phyloP scores from a whole-genome alignment of 2,113 vertebrate species.

The Chlorodrepanis virens region DNA sequence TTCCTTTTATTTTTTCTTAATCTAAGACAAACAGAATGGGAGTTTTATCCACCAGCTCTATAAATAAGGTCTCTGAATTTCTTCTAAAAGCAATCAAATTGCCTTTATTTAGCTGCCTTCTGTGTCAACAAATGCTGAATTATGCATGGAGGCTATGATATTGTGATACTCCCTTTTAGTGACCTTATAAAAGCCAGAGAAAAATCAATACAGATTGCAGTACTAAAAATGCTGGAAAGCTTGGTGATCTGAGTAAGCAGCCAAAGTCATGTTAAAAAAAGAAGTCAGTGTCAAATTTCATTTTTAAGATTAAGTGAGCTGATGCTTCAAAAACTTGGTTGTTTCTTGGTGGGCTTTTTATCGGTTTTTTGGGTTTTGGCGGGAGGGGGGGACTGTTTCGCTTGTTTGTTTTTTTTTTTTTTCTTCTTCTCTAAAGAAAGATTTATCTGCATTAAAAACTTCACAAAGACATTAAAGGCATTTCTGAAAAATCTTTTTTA shows the following conservation, averaged over 20 bases:
- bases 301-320: background rate
- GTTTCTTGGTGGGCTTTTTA: background rate
- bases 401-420: no score
- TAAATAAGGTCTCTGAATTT: background rate
- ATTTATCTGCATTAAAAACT: background rate
- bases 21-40: background rate
- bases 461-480: background rate
- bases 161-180: slow-evolving; percentile 25
- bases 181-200: slow-evolving; percentile 15
- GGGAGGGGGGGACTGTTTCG: background rate
- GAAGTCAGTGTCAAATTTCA: background rate
- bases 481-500: background rate
- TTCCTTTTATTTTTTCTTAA: background rate
- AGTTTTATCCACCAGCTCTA: background rate
- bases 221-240: background rate
- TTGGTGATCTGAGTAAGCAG: background rate
- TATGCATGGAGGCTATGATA: slow-evolving; percentile 26
- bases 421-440: background rate
- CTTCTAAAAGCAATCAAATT: background rate
- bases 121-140: slow-evolving; percentile 32
- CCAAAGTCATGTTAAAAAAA: background rate
- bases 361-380: fast-evolving
- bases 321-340: background rate
- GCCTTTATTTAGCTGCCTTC: slow-evolving; percentile 5
- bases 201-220: slow-evolving; percentile 6